These are phyloP conservation scores for Stegodyphus mimosarum DNA, from an alignment of 1,140 invertebrate species.

Conservation along the genomic window DNA sequence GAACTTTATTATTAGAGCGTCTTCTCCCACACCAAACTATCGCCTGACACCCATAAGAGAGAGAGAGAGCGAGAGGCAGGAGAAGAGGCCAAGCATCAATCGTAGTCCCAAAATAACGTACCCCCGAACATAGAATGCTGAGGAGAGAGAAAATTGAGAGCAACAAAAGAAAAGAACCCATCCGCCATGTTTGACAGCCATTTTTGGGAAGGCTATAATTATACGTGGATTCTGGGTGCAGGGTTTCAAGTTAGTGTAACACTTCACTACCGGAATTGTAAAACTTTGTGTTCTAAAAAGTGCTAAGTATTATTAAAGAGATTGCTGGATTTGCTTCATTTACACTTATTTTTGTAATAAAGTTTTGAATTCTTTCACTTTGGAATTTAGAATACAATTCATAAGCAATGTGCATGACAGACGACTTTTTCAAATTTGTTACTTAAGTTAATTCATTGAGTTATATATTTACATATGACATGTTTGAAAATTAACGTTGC, in stretches of 20 bases:
- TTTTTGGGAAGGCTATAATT: constrained; percentile 52
- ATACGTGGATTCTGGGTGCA: constrained; percentile 18
- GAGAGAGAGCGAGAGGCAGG: not conserved
- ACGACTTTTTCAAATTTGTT: not conserved
- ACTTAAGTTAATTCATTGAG: no score
- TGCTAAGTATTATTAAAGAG: not conserved
- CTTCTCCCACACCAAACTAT: not conserved
- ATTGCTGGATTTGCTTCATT: not conserved
- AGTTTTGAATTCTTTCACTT: not conserved
- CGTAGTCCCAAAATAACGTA: constrained; percentile 37
- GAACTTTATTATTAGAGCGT: not conserved
- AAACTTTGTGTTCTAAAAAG: not conserved
- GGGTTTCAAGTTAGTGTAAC: constrained; percentile 20
- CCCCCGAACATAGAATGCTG: constrained; percentile 14
- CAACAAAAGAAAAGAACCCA: constrained; percentile 36
- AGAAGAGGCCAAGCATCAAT: constrained; percentile 20
- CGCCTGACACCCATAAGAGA: not conserved
- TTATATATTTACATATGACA: no score
- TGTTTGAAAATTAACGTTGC: no score
- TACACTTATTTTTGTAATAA: not conserved
- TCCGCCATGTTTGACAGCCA: constrained; percentile 43
- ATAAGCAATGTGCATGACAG: constrained; percentile 16
- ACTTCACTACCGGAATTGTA: not conserved
- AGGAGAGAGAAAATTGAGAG: constrained; percentile 35
- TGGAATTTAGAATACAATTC: not conserved